Evolutionary conservation across 2,888 invertebrate species (phyloP).

Genomic region (Sialis fuliginosa): DNA sequence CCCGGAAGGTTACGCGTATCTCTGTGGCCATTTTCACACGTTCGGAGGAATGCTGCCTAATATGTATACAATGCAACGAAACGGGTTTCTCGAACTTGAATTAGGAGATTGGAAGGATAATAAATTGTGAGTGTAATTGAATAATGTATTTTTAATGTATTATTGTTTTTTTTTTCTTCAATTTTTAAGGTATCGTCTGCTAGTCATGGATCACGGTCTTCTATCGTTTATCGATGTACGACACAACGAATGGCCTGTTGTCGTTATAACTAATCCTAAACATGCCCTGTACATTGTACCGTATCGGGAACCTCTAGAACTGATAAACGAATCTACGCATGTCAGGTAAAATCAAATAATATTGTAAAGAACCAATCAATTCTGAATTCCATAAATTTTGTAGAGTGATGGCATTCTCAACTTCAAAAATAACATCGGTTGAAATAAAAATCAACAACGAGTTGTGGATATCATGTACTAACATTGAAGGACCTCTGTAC

Average conservation of each 20-base stretch:
- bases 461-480: slow-evolving; percentile 42
- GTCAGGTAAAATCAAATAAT: slow-evolving; percentile 34
- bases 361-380: not conserved
- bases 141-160: not conserved
- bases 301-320: slow-evolving; percentile 49
- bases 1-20: slow-evolving; percentile 49
- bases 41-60: slow-evolving; percentile 58
- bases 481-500: slow-evolving; percentile 51
- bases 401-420: slow-evolving; percentile 64
- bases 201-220: slow-evolving; percentile 77
- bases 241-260: slow-evolving; percentile 63
- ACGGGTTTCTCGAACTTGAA: slow-evolving; percentile 73
- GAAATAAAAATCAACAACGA: slow-evolving; percentile 46
- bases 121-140: slow-evolving; percentile 40
- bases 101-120: slow-evolving; percentile 87
- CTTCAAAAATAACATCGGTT: slow-evolving; percentile 41
- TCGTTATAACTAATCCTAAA: slow-evolving; percentile 83
- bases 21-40: slow-evolving; percentile 82
- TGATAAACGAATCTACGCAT: slow-evolving; percentile 53
- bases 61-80: slow-evolving; percentile 75
- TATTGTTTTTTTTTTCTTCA: not conserved
- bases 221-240: slow-evolving; percentile 68
- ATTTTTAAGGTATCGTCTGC: slow-evolving; percentile 43
- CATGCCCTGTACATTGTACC: slow-evolving; percentile 57
- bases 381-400: slow-evolving; percentile 11